These are phyloP conservation scores for Sebastes nivosus DNA, from an alignment of 2,797 vertebrate species.

Conservation along the genomic window DNA sequence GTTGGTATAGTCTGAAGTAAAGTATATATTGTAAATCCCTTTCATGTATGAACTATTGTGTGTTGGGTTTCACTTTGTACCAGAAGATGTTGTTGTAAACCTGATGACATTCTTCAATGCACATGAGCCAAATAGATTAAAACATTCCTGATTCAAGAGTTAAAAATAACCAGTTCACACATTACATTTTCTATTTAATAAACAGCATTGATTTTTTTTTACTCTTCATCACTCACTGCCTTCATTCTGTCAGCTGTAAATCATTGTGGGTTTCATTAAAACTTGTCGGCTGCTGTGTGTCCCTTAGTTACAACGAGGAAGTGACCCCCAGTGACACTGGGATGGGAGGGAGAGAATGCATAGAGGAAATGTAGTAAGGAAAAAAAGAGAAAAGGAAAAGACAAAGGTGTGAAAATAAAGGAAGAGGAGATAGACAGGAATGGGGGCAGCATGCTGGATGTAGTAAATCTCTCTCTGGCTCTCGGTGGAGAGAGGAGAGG, in stretches of 20 bases:
- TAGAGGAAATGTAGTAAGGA: slow-evolving; percentile 15
- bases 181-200: slow-evolving; percentile 7
- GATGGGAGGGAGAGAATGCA: background rate
- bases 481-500: slow-evolving; percentile 4
- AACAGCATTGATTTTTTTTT: slow-evolving; percentile 17
- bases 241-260: slow-evolving; percentile 37
- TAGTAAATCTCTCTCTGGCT: slow-evolving; percentile 55
- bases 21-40: background rate
- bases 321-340: slow-evolving; percentile 42
- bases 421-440: background rate
- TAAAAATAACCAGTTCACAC: background rate
- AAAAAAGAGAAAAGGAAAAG: background rate
- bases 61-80: background rate
- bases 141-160: background rate
- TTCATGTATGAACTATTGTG: background rate
- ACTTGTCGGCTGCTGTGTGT: slow-evolving; percentile 16
- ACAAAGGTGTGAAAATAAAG: slow-evolving; percentile 41
- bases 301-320: slow-evolving; percentile 17
- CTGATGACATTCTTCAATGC: background rate
- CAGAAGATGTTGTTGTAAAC: background rate
- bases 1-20: too few species aligned
- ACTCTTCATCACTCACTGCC: background rate
- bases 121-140: background rate
- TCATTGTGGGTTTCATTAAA: slow-evolving; percentile 58
- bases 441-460: slow-evolving; percentile 6